Evolutionary conservation across 2,888 invertebrate genomes (phyloP).

Genomic region (Caenorhabditis plicata): DNA sequence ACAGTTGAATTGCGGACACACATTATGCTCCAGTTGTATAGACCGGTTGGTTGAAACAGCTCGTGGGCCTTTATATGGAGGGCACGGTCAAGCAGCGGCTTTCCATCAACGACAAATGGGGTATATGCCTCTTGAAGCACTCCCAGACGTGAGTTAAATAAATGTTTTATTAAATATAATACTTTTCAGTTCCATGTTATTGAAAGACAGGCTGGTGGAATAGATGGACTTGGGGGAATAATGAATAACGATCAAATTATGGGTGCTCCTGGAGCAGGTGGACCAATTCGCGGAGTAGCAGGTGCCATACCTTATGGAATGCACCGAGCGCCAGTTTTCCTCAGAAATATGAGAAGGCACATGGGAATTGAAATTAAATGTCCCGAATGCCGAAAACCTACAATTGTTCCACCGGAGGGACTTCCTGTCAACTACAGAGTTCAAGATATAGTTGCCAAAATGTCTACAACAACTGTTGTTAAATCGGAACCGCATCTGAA

Average conservation of each 20-base stretch:
- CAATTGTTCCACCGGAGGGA: slow-evolving; percentile 31
- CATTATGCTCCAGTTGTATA: slow-evolving; percentile 30
- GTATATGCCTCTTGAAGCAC: slow-evolving; percentile 2
- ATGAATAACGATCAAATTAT: background rate
- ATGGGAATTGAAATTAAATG: slow-evolving; percentile 24
- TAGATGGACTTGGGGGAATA: background rate
- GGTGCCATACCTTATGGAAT: too few relatives aligned
- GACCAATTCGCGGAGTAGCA: slow-evolving; percentile 4
- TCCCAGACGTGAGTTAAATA: background rate
- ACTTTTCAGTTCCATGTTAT: background rate
- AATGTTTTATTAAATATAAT: background rate
- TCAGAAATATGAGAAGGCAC: background rate
- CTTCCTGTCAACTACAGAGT: slow-evolving; percentile 33
- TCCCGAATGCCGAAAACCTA: slow-evolving; percentile 41
- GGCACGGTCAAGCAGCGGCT: background rate
- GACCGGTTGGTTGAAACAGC: slow-evolving; percentile 19
- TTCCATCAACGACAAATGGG: background rate
- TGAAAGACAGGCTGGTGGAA: background rate
- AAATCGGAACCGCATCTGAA: slow-evolving; percentile 10
- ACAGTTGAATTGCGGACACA: slow-evolving; percentile 42
- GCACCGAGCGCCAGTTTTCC: background rate
- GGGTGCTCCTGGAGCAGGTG: slow-evolving; percentile 3
- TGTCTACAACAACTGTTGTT: slow-evolving; percentile 4
- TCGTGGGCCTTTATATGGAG: background rate
- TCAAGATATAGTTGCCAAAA: slow-evolving; percentile 23